Evolutionary conservation across 2,113 vertebrate genomes (phyloP).

Genomic region (Microcebus jonahi): DNA sequence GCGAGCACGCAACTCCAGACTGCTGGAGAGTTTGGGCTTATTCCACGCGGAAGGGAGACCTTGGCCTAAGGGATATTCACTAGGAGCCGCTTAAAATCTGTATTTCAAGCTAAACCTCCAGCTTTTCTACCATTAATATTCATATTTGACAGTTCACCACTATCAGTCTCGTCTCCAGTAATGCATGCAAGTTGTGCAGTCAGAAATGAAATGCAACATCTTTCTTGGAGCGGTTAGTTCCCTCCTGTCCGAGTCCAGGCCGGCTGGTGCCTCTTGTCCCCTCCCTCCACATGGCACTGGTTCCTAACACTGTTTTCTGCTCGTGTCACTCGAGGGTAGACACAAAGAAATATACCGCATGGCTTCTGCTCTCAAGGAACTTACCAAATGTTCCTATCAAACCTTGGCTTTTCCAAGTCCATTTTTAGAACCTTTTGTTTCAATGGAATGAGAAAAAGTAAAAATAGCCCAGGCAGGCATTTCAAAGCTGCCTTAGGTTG

Average conservation of each 20-base stretch:
- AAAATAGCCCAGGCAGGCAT: conserved; percentile 65
- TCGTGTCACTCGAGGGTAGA: not conserved
- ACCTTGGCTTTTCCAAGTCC: conserved; percentile 38
- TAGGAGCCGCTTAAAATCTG: not conserved
- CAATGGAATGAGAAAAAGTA: conserved; percentile 73
- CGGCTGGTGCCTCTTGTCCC: accelerated
- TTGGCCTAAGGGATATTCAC: not conserved
- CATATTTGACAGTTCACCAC: not conserved
- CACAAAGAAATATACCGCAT: not conserved
- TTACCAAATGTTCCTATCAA: conserved; percentile 42
- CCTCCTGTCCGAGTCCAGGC: not conserved
- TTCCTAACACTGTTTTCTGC: not conserved
- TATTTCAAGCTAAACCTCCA: not conserved
- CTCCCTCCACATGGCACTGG: not conserved
- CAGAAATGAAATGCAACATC: conserved; percentile 71
- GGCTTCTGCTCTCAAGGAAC: conserved; percentile 29
- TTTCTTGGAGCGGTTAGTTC: conserved; percentile 11
- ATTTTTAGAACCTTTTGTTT: conserved; percentile 77
- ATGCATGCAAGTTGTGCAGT: conserved; percentile 37
- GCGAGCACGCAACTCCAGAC: not conserved
- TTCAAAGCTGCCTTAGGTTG: conserved; percentile 71
- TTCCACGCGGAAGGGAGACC: not conserved
- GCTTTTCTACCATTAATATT: not conserved
- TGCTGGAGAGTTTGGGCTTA: not conserved
- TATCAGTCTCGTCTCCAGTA: not conserved